These are phyloP conservation scores for Osmerus mordax DNA, from an alignment of 2,113 vertebrate genomes.

Conservation along the genomic window DNA sequence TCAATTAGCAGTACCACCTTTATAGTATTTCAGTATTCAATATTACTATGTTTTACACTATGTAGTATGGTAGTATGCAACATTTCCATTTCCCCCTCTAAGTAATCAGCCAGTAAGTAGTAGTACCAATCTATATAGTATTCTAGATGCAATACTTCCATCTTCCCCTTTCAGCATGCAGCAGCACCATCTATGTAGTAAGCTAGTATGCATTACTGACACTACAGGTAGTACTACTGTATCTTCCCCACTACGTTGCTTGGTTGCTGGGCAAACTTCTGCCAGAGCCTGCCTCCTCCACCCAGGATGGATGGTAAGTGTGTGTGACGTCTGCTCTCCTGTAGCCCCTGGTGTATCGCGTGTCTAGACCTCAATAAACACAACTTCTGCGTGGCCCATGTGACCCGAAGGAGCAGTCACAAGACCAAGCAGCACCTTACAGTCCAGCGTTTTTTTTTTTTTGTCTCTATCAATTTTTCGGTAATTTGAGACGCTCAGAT, in stretches of 20 bases:
- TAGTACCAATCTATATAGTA: too few relatives aligned
- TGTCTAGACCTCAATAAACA: slow-evolving; percentile 59
- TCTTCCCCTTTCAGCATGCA: too few relatives aligned
- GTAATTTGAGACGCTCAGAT: slow-evolving; percentile 16
- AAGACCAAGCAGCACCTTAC: slow-evolving; percentile 36
- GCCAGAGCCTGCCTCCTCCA: slow-evolving; percentile 41
- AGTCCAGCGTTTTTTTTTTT: slow-evolving; percentile 19
- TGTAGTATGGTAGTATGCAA: too few relatives aligned
- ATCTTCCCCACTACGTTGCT: slow-evolving; percentile 18
- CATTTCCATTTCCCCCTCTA: too few relatives aligned
- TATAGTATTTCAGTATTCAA: too few relatives aligned
- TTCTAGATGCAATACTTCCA: too few relatives aligned
- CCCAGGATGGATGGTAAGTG: slow-evolving; percentile 44
- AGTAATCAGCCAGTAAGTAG: too few relatives aligned
- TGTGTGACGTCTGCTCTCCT: slow-evolving; percentile 52
- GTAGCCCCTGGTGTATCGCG: slow-evolving; percentile 64
- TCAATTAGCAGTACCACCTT: too few relatives aligned
- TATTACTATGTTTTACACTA: too few relatives aligned
- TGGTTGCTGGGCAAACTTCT: slow-evolving; percentile 67
- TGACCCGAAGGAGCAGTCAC: slow-evolving; percentile 49
- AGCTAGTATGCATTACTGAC: background rate
- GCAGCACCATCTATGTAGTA: background rate
- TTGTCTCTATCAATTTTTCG: background rate
- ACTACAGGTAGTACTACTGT: background rate
- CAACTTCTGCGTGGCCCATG: slow-evolving; percentile 52